Evolutionary conservation across 2,888 invertebrate genomes (phyloP), one percentile per base, ranked within the genome.

Genomic region (Rotaria macrura): DNA sequence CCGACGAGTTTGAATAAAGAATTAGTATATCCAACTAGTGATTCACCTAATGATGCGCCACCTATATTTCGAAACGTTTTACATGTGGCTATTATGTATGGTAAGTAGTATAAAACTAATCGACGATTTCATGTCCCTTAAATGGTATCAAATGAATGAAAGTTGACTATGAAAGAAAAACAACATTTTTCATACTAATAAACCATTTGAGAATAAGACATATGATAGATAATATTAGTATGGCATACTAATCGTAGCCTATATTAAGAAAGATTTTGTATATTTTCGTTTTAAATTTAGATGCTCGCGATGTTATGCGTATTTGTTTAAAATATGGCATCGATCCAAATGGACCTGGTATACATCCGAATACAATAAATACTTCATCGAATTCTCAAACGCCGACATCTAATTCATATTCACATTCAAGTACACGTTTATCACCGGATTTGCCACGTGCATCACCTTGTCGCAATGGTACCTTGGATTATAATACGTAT

Each of bases 301-400:
- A 92, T 84, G 92, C 93, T 34, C 89, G 92, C 55, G 93, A 93
- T 87, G 92, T 92, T 29, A 90, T 92, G 9, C 89, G 92, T 54
- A 90, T 93, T 47, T 90, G 93, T 74, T 91, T 93, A 83, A 92
- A 92, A 84, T 92, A 92, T 88, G 92, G 92, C 55, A 90, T 93
- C 85, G 93, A 93, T 88, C 93, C 93, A 4, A 93, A 93, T 89
- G 91, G 92, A 87, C 91, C 92, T 1, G 92, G 92, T 0, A 88
- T 89, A 57, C 88, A 88, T 79, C 79, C 79, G 12, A 40, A 43
- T 43, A 79, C 43, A 25, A 43, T 43, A n/a, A 25, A 79, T 79
- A 79, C 20, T 25, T 43, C 43, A 79, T n/a, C 43, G 23, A 43
- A 79, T 79, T 43, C 40, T 40, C 40, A 40, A 43, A 79, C 40